Evolutionary conservation across 2,888 invertebrate species (phyloP).

Genomic region (Catocala fraxini): DNA sequence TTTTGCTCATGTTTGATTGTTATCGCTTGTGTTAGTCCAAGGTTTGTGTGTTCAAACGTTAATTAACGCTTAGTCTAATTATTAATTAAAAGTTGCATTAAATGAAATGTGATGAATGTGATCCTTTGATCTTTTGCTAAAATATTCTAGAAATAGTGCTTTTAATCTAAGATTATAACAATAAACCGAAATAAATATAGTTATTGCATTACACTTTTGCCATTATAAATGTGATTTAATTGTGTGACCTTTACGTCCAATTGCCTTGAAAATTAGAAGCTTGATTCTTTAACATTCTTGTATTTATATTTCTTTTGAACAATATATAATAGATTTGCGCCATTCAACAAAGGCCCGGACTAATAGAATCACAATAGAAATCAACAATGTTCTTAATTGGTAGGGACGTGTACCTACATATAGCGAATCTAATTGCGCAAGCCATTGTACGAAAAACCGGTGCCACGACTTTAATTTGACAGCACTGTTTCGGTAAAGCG

Average conservation of each 20-base stretch:
- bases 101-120: background rate
- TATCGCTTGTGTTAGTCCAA: constrained; percentile 13
- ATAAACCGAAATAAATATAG: no score
- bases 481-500: background rate
- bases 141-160: no score
- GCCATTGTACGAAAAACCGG: constrained; percentile 5
- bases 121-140: background rate
- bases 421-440: background rate
- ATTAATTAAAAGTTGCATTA: background rate
- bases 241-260: background rate
- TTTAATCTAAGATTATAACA: no score
- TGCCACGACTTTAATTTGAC: constrained; percentile 1
- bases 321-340: background rate
- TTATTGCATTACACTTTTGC: background rate
- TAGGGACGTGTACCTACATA: background rate
- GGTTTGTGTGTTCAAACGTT: background rate
- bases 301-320: background rate
- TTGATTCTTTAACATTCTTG: background rate
- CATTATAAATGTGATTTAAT: background rate
- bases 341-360: background rate
- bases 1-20: constrained; percentile 8
- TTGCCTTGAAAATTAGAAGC: constrained; percentile 3
- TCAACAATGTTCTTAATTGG: constrained; percentile 3
- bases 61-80: background rate
- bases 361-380: background rate